Base-by-base conservation (phyloP, 2,888 invertebrate species). In the Glyphotaelius pellucidus region DNA sequence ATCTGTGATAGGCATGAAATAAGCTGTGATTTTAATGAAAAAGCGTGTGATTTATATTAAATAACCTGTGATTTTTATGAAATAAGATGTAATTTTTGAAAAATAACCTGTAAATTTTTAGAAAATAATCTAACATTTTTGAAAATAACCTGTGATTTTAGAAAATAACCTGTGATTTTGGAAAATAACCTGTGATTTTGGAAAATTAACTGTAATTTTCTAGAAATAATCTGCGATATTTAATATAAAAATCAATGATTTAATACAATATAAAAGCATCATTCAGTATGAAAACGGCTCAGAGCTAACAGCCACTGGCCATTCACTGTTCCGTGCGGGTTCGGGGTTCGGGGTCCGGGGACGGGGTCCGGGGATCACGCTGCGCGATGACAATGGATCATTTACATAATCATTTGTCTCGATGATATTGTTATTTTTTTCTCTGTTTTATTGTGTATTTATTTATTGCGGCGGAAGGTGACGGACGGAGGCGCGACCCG, bases 351-450 rank as follows among this genome's bases (percentile, higher is more conserved):
- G 47, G 47, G 42, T 42, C 42, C 42, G 47, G 47, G 47, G 42
- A 11, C 42, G 47, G 47, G 47, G 42, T 0, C 12, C 42, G 47
- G 47, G 80, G 35, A 89, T 84, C 93, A 90, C 91, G 92, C 93
- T 93, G 93, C 15, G 92, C 94, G 94, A 94, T 94, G 95, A 96
- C 96, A 96, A 96, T 96, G 94, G 94, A 84, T 91, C 94, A 96
- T 96, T 96, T 95, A 94, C 96, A 96, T 96, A 96, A 95, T 95
- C 94, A 93, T 93, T 93, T 93, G 93, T 93, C 92, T 93, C 90
- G 91, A 90, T 90, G 90, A 83, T 83, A 89, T 5, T 83, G 52
- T 87, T 86, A 83, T 81, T 80, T 91, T n/a, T 85, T 87, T 91
- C 81, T 90, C 91, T 35, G 67, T 35, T 90, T 86, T 38, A 86